Conservation (phyloP, 92 coral and sea anemone species). For the Isaurus tuberculatus region DNA sequence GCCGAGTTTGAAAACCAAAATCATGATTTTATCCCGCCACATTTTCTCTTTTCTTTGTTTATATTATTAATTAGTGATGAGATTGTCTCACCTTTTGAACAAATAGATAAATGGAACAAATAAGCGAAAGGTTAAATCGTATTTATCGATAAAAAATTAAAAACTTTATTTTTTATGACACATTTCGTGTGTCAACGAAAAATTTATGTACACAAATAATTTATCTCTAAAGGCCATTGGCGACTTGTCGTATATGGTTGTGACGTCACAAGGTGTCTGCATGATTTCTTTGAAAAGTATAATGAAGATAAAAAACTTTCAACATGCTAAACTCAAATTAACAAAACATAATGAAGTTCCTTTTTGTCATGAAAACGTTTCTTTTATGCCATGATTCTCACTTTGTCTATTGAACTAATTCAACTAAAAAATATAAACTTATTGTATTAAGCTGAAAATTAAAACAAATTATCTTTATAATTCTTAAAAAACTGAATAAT, state of each 20-base stretch:
- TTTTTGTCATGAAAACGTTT: not conserved
- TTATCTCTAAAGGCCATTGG: not conserved
- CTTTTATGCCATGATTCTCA: not conserved
- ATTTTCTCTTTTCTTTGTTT: slow-evolving; percentile 26
- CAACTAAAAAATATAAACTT: not conserved
- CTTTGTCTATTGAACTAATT: not conserved
- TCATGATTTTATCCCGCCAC: not conserved
- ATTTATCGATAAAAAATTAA: slow-evolving; percentile 14
- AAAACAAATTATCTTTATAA: not conserved
- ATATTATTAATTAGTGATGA: slow-evolving; percentile 28
- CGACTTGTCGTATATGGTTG: not conserved
- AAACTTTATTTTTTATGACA: slow-evolving; percentile 12
- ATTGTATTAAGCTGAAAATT: not conserved
- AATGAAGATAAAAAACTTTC: not conserved
- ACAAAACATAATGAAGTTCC: not conserved
- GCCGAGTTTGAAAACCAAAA: not conserved
- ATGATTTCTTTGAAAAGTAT: not conserved
- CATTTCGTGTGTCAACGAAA: slow-evolving; percentile 12
- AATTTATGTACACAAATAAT: slow-evolving; percentile 28
- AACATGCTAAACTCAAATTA: not conserved
- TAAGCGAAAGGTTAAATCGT: slow-evolving; percentile 6
- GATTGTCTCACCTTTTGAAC: not conserved
- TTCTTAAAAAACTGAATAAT: not conserved
- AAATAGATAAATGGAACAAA: slow-evolving; percentile 3
- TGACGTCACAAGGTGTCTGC: slow-evolving; percentile 23